phyloP scores from a whole-genome alignment of 2,888 invertebrate genomes.

The Drymonia ruficornis region DNA sequence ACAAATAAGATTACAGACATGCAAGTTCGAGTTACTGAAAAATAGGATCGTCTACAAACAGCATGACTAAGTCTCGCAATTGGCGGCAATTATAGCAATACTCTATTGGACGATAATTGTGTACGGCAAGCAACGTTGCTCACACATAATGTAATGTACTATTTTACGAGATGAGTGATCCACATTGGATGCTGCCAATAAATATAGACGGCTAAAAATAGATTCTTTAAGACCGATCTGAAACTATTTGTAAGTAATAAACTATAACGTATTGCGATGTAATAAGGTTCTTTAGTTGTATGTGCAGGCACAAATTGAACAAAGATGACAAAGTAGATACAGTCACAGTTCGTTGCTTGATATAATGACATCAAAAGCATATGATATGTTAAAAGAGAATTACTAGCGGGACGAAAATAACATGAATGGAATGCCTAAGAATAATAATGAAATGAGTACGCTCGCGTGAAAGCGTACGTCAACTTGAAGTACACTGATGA shows the following conservation, averaged over 20 bases:
- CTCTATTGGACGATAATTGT: slow-evolving; percentile 40
- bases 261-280: not conserved
- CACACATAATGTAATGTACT: slow-evolving; percentile 22
- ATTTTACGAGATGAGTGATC: slow-evolving; percentile 29
- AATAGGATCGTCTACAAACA: not conserved
- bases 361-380: not conserved
- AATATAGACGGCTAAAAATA: slow-evolving; percentile 18
- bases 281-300: too few species aligned
- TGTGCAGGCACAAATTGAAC: not conserved
- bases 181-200: slow-evolving; percentile 20
- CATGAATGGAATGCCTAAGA: not conserved
- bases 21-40: not conserved
- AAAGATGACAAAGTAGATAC: not conserved
- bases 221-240: slow-evolving; percentile 10
- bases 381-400: not conserved
- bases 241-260: not conserved
- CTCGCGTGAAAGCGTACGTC: slow-evolving; percentile 3
- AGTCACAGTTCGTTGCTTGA: not conserved
- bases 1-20: not conserved
- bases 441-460: not conserved
- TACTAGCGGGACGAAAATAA: not conserved
- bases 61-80: slow-evolving; percentile 29
- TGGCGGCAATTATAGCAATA: slow-evolving; percentile 35
- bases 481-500: not conserved
- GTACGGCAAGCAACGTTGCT: slow-evolving; percentile 36